phyloP scores from a whole-genome alignment of 2,888 invertebrate species.

The Torymus auratus region DNA sequence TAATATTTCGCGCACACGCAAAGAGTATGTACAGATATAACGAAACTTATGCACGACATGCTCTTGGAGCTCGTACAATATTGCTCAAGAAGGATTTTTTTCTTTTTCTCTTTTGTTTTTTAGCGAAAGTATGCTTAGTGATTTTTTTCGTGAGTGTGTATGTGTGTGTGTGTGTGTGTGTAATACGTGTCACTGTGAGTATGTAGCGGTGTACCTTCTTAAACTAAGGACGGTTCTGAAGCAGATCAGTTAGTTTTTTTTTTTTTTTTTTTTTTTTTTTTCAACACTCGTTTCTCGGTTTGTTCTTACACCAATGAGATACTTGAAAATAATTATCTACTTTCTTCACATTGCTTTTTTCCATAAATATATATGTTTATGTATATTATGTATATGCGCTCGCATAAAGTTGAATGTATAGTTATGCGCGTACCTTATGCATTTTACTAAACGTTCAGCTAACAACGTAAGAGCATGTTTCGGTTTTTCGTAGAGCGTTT shows the following conservation, averaged over 20 bases:
- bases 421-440: constrained; percentile 39
- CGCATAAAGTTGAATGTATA: constrained; percentile 25
- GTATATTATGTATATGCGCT: constrained; percentile 7
- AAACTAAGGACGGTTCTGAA: constrained; percentile 55
- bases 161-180: not conserved
- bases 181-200: not conserved
- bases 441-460: constrained; percentile 23
- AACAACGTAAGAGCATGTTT: constrained; percentile 43
- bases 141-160: not conserved
- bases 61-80: constrained; percentile 19
- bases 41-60: not conserved
- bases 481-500: not conserved
- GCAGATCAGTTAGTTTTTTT: constrained; percentile 37
- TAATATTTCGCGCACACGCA: not conserved
- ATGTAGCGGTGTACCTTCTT: constrained; percentile 33
- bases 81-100: constrained; percentile 34
- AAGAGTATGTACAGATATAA: constrained; percentile 21
- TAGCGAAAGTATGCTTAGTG: not conserved
- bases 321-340: constrained; percentile 47
- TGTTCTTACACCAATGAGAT: constrained; percentile 36
- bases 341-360: constrained; percentile 43
- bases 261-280: not conserved
- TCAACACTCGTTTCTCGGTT: not conserved
- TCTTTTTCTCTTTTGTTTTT: not conserved
- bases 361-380: constrained; percentile 28